Evolutionary conservation across 2,797 vertebrate species (phyloP).

Genomic region (Natrix natrix): DNA sequence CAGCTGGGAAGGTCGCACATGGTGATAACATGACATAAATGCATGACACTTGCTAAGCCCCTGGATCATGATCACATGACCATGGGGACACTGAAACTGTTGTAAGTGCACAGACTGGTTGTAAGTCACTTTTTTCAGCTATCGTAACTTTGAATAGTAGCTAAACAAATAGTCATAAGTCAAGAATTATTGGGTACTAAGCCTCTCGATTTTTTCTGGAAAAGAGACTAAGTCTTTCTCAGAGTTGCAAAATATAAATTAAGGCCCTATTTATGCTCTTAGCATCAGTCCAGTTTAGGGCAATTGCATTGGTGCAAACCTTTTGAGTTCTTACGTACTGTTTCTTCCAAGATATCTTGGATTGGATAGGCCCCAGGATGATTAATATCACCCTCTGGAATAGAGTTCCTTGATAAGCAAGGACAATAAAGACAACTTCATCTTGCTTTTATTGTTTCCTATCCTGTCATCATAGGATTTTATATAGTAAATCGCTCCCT

Average conservation of each 20-base stretch:
- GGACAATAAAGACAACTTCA: not conserved
- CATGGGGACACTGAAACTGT: too few relatives aligned
- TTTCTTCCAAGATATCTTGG: not conserved
- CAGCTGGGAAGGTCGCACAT: too few relatives aligned
- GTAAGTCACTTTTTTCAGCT: too few relatives aligned
- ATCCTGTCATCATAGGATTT: not conserved
- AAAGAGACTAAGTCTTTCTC: not conserved
- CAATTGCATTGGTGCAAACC: not conserved
- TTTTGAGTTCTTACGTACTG: not conserved
- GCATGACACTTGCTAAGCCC: too few relatives aligned
- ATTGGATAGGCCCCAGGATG: not conserved
- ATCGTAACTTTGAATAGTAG: too few relatives aligned
- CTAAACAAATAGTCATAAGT: too few relatives aligned
- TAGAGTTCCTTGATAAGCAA: not conserved
- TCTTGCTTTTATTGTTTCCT: not conserved
- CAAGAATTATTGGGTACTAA: not conserved
- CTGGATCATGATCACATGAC: too few relatives aligned
- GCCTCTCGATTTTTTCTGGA: not conserved
- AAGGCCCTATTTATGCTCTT: not conserved
- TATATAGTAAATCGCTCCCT: not conserved
- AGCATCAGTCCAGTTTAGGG: not conserved
- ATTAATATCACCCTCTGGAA: not conserved
- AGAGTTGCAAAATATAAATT: not conserved
- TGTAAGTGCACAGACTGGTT: too few relatives aligned
- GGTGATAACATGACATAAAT: too few relatives aligned